These are phyloP conservation scores for Chrysaora quinquecirrha DNA, from an alignment of 30 jellyfish, hydroid and myxozoan genomes.

Conservation along the genomic window DNA sequence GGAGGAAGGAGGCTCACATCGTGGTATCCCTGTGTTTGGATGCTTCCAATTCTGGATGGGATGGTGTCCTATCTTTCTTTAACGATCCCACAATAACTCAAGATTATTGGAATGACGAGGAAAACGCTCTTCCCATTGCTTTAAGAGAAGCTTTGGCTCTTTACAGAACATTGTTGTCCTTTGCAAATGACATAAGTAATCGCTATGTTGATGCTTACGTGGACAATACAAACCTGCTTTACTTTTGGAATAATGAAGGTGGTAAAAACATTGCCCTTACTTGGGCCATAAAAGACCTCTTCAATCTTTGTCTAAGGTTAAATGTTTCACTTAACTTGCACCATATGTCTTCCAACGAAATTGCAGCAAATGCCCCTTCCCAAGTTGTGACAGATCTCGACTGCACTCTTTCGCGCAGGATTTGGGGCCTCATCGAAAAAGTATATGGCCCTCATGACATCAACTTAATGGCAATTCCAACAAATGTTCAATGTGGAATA, in stretches of 20 bases:
- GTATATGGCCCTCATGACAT: background rate
- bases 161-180: background rate
- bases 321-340: background rate
- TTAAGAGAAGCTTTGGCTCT: background rate
- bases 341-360: background rate
- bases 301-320: background rate
- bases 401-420: background rate
- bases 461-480: too few species aligned
- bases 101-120: background rate
- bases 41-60: background rate
- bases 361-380: background rate
- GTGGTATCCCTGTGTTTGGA: background rate
- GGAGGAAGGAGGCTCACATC: conserved; percentile 16
- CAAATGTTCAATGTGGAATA: background rate
- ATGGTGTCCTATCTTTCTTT: background rate
- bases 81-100: background rate
- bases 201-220: conserved; percentile 15
- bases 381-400: too few species aligned
- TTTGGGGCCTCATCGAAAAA: background rate
- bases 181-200: background rate
- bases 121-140: background rate
- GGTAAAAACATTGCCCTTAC: background rate
- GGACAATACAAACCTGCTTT: too few species aligned
- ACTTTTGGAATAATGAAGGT: background rate
- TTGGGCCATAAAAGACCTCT: background rate